phyloP scores from a whole-genome alignment of 2,113 vertebrate genomes.

The Periophthalmus modestus region DNA sequence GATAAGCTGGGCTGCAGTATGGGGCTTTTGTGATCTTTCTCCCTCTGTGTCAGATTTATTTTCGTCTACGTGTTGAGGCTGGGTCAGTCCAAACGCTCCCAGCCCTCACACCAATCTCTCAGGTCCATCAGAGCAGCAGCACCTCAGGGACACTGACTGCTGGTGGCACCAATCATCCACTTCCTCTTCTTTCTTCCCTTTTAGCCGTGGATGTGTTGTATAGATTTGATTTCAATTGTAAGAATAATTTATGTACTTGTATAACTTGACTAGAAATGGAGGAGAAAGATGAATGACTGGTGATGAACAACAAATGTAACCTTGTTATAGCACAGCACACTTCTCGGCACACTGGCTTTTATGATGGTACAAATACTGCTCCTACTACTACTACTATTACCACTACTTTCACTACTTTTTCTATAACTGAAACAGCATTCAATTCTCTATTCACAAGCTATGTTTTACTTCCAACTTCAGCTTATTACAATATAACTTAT shows the following conservation, averaged over 20 bases:
- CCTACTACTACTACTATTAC: not conserved
- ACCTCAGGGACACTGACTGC: conserved; percentile 59
- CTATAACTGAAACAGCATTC: not conserved
- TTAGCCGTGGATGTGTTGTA: conserved; percentile 22
- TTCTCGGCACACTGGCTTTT: too few relatives aligned
- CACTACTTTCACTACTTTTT: not conserved
- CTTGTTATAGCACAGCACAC: not conserved
- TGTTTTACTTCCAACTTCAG: too few relatives aligned
- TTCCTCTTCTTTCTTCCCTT: conserved; percentile 34
- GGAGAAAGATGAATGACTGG: not conserved
- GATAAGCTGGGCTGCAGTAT: conserved; percentile 29
- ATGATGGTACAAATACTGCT: not conserved
- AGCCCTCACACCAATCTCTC: conserved; percentile 56
- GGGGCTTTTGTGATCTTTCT: conserved; percentile 37
- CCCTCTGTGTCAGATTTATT: conserved; percentile 60
- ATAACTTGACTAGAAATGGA: not conserved
- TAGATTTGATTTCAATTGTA: conserved; percentile 26
- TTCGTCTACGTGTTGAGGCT: conserved; percentile 40
- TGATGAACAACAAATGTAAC: not conserved
- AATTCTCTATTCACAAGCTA: not conserved
- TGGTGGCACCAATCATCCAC: conserved; percentile 56
- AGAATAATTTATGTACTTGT: not conserved
- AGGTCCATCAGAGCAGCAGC: conserved; percentile 68
- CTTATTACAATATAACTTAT: too few relatives aligned
- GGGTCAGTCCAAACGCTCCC: conserved; percentile 51